A percentile compares a stretch with the other conserved stretches of the same genome.
Conservation (phyloP, 2,797 vertebrate genomes). For the Tapera naevia region DNA sequence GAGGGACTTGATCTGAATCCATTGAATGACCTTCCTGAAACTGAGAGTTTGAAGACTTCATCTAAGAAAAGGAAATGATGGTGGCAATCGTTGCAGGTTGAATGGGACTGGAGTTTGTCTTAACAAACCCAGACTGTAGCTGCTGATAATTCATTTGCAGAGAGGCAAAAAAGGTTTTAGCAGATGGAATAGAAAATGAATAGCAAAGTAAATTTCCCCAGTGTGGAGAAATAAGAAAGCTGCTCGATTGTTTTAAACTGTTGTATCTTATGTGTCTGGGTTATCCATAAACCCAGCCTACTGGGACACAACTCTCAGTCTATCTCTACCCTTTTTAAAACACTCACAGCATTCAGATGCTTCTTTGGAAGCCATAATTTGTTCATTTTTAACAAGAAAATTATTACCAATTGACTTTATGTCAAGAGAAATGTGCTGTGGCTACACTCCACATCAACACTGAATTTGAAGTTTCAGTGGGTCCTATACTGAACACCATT, state of each 20-base stretch:
- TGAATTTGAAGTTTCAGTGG: neutral
- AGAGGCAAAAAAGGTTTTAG: neutral
- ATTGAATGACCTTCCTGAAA: neutral
- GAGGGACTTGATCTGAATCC: neutral
- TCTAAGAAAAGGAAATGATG: neutral
- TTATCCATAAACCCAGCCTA: neutral
- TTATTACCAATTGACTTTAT: neutral
- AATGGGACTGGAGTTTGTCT: neutral
- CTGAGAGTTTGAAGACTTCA: neutral
- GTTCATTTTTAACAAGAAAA: neutral
- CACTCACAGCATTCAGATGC: neutral
- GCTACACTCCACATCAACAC: neutral
- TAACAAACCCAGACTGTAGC: neutral
- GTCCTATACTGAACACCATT: neutral
- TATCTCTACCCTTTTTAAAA: neutral
- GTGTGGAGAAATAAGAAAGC: neutral
- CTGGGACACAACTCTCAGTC: neutral
- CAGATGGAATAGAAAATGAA: neutral
- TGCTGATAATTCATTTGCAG: neutral
- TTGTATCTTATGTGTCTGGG: neutral
- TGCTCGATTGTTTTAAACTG: neutral
- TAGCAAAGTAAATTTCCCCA: neutral
- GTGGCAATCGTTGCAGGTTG: fast-evolving
- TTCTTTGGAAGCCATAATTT: neutral
- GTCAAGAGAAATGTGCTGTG: neutral